These are phyloP conservation scores for Napeogenes inachia DNA, from an alignment of 2,888 invertebrate genomes.

Conservation along the genomic window DNA sequence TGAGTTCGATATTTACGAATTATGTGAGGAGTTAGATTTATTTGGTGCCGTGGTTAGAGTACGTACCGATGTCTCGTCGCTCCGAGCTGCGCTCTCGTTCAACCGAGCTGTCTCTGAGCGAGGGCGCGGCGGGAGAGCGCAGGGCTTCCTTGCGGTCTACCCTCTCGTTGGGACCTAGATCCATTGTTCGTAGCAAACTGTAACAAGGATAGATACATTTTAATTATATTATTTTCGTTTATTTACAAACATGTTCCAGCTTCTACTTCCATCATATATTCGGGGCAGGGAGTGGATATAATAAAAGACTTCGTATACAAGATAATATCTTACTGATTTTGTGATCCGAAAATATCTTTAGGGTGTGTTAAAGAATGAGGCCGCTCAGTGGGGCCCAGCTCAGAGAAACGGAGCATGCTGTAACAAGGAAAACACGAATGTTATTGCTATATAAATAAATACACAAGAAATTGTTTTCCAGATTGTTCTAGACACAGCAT, in stretches of 20 bases:
- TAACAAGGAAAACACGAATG: slow-evolving; percentile 35
- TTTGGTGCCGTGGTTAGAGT: slow-evolving; percentile 18
- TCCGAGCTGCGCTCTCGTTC: slow-evolving; percentile 63
- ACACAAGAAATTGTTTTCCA: background rate
- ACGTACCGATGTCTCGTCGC: slow-evolving; percentile 66
- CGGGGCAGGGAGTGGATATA: background rate
- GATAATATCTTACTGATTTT: slow-evolving; percentile 34
- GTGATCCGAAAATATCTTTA: slow-evolving; percentile 36
- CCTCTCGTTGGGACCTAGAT: slow-evolving; percentile 70
- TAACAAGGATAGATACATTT: slow-evolving; percentile 42
- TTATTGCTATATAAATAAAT: slow-evolving; percentile 1
- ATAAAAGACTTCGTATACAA: background rate
- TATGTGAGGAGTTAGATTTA: slow-evolving; percentile 11
- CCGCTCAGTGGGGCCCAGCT: slow-evolving; percentile 54
- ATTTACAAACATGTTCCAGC: background rate
- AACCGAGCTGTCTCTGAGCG: slow-evolving; percentile 52
- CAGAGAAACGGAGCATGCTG: slow-evolving; percentile 85
- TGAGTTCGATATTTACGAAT: slow-evolving; percentile 21
- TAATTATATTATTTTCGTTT: slow-evolving; percentile 3
- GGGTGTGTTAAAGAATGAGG: slow-evolving; percentile 33
- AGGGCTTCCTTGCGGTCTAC: slow-evolving; percentile 72
- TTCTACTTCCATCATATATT: background rate
- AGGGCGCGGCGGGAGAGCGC: slow-evolving; percentile 62
- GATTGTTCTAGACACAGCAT: background rate
- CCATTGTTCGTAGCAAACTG: slow-evolving; percentile 88